Base-by-base conservation (phyloP, 2,797 vertebrate genomes). In the Protonibea diacanthus region DNA sequence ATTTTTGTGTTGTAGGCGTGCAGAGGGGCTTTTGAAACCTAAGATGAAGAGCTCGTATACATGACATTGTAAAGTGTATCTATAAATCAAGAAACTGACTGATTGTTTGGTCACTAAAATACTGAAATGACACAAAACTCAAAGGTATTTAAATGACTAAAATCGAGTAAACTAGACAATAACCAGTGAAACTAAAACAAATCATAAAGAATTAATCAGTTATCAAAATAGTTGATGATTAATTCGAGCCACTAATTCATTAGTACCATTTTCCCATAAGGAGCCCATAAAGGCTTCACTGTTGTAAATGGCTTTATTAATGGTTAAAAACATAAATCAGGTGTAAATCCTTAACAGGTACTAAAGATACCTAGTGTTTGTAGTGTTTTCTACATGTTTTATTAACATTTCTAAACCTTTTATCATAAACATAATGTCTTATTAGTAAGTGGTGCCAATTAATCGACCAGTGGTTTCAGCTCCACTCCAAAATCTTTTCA, bases 1-100 rank as follows among this genome's bases (percentile, higher is more conserved):
- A 14, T 20, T 63, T 59, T 61, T 58, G 63, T 69, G 48, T 61
- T 74, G 66, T 10, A 3, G n/a, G 17, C n/a, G 21, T 51, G 20
- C 10, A 70, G 20, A 53, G 0, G 13, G 29, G 12, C n/a, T 23
- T 20, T 5, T 42, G 17, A 59, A 29, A 59, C 4, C 0, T n/a
- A 1, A 48, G 48, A 40, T 13, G 42, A 5, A 45, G 52, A 60
- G 29, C 11, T 49, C 13, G 23, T 48, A 27, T 48, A 27, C 21
- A 15, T 11, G 7, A 10, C 17, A 47, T 4, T 47, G 3, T 20
- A 27, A 3, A 68, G 27, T 27, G 3, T 64, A 48, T 58, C 18
- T 12, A 48, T 71, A 38, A 38, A 38, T 38, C 33, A 38, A 38
- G 33, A 38, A 9, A 38, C 33, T 33, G 8, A 33, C 33, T 38